Base-by-base conservation (phyloP, 2,888 invertebrate species). In the Cheilosia soror region DNA sequence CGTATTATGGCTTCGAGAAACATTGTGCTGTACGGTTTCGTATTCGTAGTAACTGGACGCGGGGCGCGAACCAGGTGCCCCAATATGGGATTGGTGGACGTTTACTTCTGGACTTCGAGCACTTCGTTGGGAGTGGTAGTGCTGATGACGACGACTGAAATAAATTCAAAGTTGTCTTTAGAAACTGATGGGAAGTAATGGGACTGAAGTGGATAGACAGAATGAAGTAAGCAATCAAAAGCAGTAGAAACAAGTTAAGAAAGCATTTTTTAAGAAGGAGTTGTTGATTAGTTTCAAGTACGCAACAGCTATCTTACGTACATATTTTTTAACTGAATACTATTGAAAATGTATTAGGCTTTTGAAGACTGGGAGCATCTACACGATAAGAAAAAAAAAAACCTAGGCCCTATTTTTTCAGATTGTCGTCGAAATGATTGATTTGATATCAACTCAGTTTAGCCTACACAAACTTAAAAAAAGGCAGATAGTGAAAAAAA, bases 41-140 rank as follows among this genome's bases (percentile, higher is more conserved):
- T 97, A 97, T 92, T 97, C 97, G 92, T 96, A 97, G 92, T 95
- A 96, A 92, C 96, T 97, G 81, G 96, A 96, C 84, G 95, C 95
- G 5, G 97, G 96, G 20, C 97, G 93, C 65, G 89, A 25, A n/a
- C 88, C 89, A 62, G 80, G 65, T 27, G 78, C 55, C 9, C 75
- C 73, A 44, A 86, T 63, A 42, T 78, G 73, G 25, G 79, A 79
- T 58, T 89, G 90, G 53, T 90, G 90, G 84, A 90, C 78, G 63
- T 89, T 90, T n/a, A 91, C 88, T 89, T 94, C 94, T 89, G 95
- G 93, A 92, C 95, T 95, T 75, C 93, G 92, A 44, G 93, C 91
- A 65, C 93, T 92, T 85, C 94, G 93, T 89, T 94, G 94, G 5
- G 94, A 94, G 90, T 95, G 94, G 90, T 95, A 95, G 89, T 95